phyloP scores from a whole-genome alignment of 2,113 vertebrate species.

The Hypanus sabinus region DNA sequence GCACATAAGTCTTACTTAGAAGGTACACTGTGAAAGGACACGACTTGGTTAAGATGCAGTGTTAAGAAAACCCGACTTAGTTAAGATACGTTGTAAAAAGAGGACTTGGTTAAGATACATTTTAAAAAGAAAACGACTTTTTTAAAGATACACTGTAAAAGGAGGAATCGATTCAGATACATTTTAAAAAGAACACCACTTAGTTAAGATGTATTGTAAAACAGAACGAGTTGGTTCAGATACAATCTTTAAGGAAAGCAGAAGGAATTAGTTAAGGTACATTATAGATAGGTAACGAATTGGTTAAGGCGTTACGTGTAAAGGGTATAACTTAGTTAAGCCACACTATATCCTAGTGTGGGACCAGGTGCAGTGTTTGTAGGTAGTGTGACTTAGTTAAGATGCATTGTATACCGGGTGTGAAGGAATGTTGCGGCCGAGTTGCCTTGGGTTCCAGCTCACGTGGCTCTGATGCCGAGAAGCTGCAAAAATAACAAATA shows the following conservation, averaged over 20 bases:
- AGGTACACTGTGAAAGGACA: no score
- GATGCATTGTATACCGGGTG: not conserved
- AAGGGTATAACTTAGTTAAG: not conserved
- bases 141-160: no score
- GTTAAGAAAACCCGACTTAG: no score
- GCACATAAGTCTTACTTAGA: no score
- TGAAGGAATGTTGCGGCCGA: not conserved
- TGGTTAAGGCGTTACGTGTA: not conserved
- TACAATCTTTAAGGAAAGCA: no score
- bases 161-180: no score
- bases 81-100: no score
- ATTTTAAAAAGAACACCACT: no score
- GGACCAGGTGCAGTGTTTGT: not conserved
- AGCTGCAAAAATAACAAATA: not conserved
- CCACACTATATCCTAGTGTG: not conserved
- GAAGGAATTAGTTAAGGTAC: not conserved
- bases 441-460: not conserved
- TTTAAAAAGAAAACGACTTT: no score
- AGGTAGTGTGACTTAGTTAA: not conserved
- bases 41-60: not conserved
- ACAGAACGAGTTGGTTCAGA: no score
- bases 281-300: not conserved
- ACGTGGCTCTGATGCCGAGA: not conserved
- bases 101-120: not conserved
- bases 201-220: no score